Evolutionary conservation across 2,797 vertebrate genomes (phyloP).

Genomic region (Poecile montanus): DNA sequence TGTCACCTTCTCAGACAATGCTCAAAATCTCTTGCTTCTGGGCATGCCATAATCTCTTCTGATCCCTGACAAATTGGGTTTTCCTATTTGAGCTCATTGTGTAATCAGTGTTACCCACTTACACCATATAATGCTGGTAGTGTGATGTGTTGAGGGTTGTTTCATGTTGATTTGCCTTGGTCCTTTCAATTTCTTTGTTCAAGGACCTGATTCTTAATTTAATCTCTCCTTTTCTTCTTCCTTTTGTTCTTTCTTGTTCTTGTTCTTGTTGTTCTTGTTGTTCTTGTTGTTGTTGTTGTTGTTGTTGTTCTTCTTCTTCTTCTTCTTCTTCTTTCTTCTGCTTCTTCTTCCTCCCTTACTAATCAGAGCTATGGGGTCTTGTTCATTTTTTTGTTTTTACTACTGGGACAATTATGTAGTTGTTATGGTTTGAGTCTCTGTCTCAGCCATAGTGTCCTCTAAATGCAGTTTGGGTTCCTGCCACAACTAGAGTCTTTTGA

Average conservation of each 20-base stretch:
- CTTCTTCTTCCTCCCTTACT: not conserved
- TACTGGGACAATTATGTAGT: no score
- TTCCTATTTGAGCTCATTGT: not conserved
- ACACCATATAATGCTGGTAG: no score
- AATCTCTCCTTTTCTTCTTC: not conserved
- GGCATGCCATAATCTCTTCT: not conserved
- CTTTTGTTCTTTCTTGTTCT: not conserved
- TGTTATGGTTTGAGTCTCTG: not conserved
- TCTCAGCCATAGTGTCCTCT: not conserved
- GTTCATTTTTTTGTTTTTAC: not conserved
- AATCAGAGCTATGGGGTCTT: no score
- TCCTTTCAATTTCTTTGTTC: not conserved
- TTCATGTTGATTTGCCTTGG: not conserved
- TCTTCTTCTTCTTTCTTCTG: not conserved
- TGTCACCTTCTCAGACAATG: not conserved
- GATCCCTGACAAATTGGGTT: not conserved
- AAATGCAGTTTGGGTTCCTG: not conserved
- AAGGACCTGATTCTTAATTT: not conserved
- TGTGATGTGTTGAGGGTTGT: not conserved
- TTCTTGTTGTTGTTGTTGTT: not conserved
- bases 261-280: not conserved
- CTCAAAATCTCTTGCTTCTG: not conserved
- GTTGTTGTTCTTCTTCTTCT: not conserved
- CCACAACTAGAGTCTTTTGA: not conserved
- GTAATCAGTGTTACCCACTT: not conserved